phyloP scores from a whole-genome alignment of 2,113 vertebrate species.

The Coracopsis vasa region DNA sequence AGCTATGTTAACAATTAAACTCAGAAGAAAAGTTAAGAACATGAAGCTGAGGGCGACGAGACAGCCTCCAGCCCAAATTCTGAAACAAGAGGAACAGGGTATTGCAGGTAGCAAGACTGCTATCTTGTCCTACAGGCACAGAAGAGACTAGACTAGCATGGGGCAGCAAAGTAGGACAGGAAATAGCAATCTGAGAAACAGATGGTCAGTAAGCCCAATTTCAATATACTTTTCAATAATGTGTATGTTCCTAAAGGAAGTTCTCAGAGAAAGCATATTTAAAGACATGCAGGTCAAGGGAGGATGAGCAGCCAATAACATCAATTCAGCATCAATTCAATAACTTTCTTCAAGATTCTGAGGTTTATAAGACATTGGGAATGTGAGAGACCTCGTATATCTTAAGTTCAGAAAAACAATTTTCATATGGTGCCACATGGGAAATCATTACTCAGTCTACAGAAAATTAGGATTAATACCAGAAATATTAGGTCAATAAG shows the following conservation, averaged over 20 bases:
- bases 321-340: background rate
- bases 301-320: background rate
- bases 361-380: background rate
- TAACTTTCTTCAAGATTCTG: background rate
- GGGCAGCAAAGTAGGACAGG: background rate
- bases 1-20: background rate
- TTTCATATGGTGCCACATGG: background rate
- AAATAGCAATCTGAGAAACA: background rate
- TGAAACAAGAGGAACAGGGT: background rate
- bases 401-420: background rate
- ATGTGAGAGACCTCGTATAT: background rate
- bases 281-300: background rate
- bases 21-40: background rate
- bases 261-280: background rate
- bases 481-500: slow-evolving; percentile 17
- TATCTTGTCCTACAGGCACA: background rate
- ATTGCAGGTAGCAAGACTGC: background rate
- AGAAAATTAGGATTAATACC: slow-evolving; percentile 19
- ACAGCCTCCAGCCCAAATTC: background rate
- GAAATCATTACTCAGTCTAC: background rate
- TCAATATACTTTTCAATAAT: background rate
- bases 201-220: background rate
- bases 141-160: background rate
- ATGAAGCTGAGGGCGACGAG: background rate
- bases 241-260: background rate